phyloP scores from a whole-genome alignment of 2,888 invertebrate species.

The Zele albiditarsus region DNA sequence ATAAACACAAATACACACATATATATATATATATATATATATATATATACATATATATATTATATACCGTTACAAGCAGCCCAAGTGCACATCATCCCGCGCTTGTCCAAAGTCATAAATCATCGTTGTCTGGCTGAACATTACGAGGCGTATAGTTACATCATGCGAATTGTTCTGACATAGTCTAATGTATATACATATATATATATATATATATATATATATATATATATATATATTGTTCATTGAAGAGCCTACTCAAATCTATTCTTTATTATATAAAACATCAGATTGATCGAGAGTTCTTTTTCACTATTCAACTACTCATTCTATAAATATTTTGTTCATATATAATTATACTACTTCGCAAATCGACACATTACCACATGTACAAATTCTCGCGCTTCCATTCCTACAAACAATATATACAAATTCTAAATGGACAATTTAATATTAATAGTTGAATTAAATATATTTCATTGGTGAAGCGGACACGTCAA shows the following conservation, averaged over 20 bases:
- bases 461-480: not conserved
- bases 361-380: not conserved
- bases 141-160: slow-evolving; percentile 57
- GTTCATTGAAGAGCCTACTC: slow-evolving; percentile 15
- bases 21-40: not conserved
- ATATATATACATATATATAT: not conserved
- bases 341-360: slow-evolving; percentile 1
- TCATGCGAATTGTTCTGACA: slow-evolving; percentile 52
- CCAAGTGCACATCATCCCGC: slow-evolving; percentile 22
- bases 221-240: not conserved
- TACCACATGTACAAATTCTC: not conserved
- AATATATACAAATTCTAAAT: slow-evolving; percentile 15
- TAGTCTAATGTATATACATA: slow-evolving; percentile 4
- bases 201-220: not conserved
- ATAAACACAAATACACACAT: not conserved
- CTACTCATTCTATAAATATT: not conserved
- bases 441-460: not conserved
- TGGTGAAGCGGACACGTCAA: not conserved
- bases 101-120: slow-evolving; percentile 26
- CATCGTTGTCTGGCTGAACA: slow-evolving; percentile 26
- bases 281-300: slow-evolving; percentile 19
- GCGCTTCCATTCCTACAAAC: slow-evolving; percentile 12
- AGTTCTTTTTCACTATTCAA: not conserved
- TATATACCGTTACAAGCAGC: not conserved
- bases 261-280: slow-evolving; percentile 14